A percentile compares a stretch with the other conserved stretches of the same genome.
Conservation (phyloP, 2,888 invertebrate species). For the Rhagophthalmus giganteus region DNA sequence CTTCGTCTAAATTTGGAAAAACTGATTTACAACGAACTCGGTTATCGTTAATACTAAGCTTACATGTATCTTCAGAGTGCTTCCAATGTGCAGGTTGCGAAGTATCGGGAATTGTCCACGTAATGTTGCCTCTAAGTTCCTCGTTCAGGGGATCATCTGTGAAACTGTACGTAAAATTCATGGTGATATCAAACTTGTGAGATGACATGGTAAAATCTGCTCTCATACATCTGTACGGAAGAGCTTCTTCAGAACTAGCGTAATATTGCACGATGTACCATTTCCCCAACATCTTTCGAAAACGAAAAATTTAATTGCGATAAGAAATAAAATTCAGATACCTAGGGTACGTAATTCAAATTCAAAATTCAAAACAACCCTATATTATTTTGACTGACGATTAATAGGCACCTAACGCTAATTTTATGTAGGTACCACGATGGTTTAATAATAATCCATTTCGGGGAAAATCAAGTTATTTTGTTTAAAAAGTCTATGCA, state of each 20-base stretch:
- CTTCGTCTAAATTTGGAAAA: slow-evolving; percentile 69
- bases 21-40: too few species aligned
- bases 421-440: too few species aligned
- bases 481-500: too few species aligned
- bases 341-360: too few species aligned
- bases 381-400: too few species aligned
- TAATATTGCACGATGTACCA: slow-evolving; percentile 90
- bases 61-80: slow-evolving; percentile 83
- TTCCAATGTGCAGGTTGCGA: slow-evolving; percentile 81
- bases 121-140: slow-evolving; percentile 80
- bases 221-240: slow-evolving; percentile 84
- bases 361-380: too few species aligned
- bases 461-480: too few species aligned
- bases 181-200: slow-evolving; percentile 69
- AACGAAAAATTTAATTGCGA: slow-evolving; percentile 1
- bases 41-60: slow-evolving; percentile 50
- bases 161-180: slow-evolving; percentile 88
- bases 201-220: slow-evolving; percentile 67
- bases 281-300: slow-evolving; percentile 70
- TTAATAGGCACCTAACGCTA: too few species aligned
- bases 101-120: slow-evolving; percentile 78
- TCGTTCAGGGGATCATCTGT: slow-evolving; percentile 83
- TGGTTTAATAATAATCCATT: too few species aligned
- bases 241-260: slow-evolving; percentile 84
- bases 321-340: too few species aligned